These are phyloP conservation scores for Noctua fimbriata DNA, from an alignment of 2,888 invertebrate species.

Conservation along the genomic window DNA sequence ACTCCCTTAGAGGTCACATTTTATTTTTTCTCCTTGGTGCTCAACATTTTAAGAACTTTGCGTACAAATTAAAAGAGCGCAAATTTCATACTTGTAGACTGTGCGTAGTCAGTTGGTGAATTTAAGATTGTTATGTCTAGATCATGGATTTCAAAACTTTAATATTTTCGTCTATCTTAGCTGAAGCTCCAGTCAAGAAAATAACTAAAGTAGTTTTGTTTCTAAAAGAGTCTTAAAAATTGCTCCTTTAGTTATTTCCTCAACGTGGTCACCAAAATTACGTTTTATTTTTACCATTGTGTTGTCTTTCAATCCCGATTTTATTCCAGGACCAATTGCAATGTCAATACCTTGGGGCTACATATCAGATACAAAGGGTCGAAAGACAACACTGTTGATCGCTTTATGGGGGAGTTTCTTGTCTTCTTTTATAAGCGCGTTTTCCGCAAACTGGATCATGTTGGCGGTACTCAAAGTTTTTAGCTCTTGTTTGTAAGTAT, in stretches of 20 bases:
- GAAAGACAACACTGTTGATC: slow-evolving; percentile 68
- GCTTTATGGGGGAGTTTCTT: slow-evolving; percentile 71
- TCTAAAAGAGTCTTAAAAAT: not conserved
- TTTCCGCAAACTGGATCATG: slow-evolving; percentile 75
- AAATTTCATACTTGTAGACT: not conserved
- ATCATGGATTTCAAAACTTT: not conserved
- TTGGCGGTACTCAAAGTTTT: slow-evolving; percentile 73
- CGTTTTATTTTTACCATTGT: not conserved
- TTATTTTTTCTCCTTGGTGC: not conserved
- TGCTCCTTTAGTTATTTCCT: not conserved
- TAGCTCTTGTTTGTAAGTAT: slow-evolving; percentile 74
- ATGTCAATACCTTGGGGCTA: slow-evolving; percentile 80
- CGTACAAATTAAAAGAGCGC: not conserved
- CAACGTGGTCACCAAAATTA: not conserved
- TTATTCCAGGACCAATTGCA: slow-evolving; percentile 73
- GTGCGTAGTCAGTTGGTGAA: not conserved
- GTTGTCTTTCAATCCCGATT: slow-evolving; percentile 36
- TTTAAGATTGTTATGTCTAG: not conserved
- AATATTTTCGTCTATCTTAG: not conserved
- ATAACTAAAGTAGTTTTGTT: not conserved
- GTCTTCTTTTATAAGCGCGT: slow-evolving; percentile 69
- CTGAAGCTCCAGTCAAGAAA: not conserved
- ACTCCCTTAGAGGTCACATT: not conserved
- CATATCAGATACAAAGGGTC: slow-evolving; percentile 76
- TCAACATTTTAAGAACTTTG: not conserved